Percentiles rank a stretch among this genome's conserved stretches.
Conservation (phyloP, 2,113 vertebrate genomes). For the Dascyllus trimaculatus region DNA sequence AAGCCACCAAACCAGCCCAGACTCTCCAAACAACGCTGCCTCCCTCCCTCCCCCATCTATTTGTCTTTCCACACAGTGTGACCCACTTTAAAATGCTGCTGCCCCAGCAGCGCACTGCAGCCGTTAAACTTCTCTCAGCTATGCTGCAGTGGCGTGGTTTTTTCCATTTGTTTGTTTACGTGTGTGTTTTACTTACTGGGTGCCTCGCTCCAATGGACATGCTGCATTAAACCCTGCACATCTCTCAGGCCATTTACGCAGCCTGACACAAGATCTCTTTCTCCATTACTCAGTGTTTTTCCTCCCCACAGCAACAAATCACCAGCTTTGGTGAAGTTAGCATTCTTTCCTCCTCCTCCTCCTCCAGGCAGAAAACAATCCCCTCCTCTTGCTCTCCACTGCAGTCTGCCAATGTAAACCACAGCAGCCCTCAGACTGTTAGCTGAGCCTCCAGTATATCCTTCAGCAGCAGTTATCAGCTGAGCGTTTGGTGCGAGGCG, state of each 20-base stretch:
- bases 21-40: constrained; percentile 48
- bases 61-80: constrained; percentile 68
- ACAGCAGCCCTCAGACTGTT: constrained; percentile 40
- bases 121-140: constrained; percentile 35
- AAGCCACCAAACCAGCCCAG: constrained; percentile 22
- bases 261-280: constrained; percentile 40
- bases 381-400: constrained; percentile 13
- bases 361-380: constrained; percentile 38
- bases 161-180: background rate
- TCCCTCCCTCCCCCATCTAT: constrained; percentile 25
- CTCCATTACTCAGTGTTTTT: constrained; percentile 32
- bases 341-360: constrained; percentile 15
- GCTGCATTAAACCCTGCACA: constrained; percentile 63
- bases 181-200: constrained; percentile 78
- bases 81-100: constrained; percentile 76
- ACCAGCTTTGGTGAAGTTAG: constrained; percentile 34
- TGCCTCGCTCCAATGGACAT: constrained; percentile 74
- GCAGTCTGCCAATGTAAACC: constrained; percentile 44
- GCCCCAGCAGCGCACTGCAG: constrained; percentile 52
- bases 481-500: constrained; percentile 60
- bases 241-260: constrained; percentile 49
- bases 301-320: constrained; percentile 40
- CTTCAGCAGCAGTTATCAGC: constrained; percentile 64
- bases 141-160: constrained; percentile 51
- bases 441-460: constrained; percentile 37